Evolutionary conservation across 2,113 vertebrate species (phyloP).

Genomic region (Dromiciops gliroides): DNA sequence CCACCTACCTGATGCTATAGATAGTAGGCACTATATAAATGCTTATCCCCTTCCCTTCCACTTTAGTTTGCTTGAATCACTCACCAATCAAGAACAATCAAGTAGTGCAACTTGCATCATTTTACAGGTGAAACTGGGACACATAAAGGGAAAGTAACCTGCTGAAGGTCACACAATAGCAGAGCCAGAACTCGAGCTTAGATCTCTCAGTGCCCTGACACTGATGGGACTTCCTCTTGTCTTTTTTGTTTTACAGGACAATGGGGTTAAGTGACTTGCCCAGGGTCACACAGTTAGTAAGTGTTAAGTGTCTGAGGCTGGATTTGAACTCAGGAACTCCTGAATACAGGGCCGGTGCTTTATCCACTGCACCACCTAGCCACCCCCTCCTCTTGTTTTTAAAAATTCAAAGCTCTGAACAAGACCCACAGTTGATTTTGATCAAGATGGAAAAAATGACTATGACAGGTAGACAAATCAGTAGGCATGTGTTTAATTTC

Average conservation of each 20-base stretch:
- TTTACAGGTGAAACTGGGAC: not conserved
- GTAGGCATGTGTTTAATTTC: not conserved
- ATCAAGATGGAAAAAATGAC: not conserved
- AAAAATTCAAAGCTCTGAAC: not conserved
- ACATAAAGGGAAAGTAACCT: not conserved
- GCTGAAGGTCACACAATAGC: not conserved
- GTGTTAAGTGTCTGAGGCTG: too few relatives aligned
- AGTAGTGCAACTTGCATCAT: not conserved
- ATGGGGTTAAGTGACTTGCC: too few relatives aligned
- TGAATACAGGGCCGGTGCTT: too few relatives aligned
- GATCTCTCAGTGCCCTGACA: not conserved
- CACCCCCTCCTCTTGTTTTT: too few relatives aligned
- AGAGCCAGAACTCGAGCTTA: not conserved
- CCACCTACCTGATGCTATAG: not conserved
- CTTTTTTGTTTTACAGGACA: too few relatives aligned
- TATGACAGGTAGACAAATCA: not conserved
- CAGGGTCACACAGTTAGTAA: too few relatives aligned
- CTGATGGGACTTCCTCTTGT: not conserved
- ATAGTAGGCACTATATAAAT: not conserved
- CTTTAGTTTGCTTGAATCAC: not conserved
- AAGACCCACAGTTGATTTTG: not conserved
- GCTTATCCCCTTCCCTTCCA: not conserved
- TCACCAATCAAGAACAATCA: not conserved
- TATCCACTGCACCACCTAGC: too few relatives aligned
- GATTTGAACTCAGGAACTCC: too few relatives aligned